Conservation (phyloP, 2,888 invertebrate species). For the Atherix ibis region DNA sequence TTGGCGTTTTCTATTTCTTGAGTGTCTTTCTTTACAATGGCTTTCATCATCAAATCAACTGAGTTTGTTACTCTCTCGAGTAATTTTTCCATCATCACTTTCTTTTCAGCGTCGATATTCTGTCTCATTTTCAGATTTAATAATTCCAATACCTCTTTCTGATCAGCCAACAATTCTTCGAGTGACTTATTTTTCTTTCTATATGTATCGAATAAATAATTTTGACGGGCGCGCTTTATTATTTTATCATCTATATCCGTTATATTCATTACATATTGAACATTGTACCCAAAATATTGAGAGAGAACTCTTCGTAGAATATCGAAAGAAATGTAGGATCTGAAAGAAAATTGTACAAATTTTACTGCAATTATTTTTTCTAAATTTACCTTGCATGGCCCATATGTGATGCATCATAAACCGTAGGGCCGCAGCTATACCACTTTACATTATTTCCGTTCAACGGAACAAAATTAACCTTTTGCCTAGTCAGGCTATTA, state of each 20-base stretch:
- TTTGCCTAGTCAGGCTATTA: slow-evolving; percentile 81
- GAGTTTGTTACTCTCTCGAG: slow-evolving; percentile 50
- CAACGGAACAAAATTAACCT: slow-evolving; percentile 76
- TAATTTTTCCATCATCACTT: slow-evolving; percentile 63
- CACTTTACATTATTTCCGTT: slow-evolving; percentile 73
- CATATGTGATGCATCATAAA: slow-evolving; percentile 99
- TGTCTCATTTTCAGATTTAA: slow-evolving; percentile 44
- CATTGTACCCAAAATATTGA: slow-evolving; percentile 86
- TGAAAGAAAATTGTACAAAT: no score
- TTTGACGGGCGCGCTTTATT: slow-evolving; percentile 83
- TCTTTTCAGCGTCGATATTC: slow-evolving; percentile 75
- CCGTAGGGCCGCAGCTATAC: slow-evolving; percentile 99
- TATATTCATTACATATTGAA: slow-evolving; percentile 95
- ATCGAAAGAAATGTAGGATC: slow-evolving; percentile 96
- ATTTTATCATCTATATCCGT: slow-evolving; percentile 99
- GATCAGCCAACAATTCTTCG: slow-evolving; percentile 51
- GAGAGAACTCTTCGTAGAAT: slow-evolving; percentile 79
- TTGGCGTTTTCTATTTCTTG: slow-evolving; percentile 34
- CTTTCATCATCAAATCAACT: slow-evolving; percentile 47
- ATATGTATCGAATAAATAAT: slow-evolving; percentile 72
- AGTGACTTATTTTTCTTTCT: slow-evolving; percentile 37
- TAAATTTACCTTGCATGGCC: slow-evolving; percentile 80
- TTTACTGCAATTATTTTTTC: no score
- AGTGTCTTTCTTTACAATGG: slow-evolving; percentile 40
- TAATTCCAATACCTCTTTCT: slow-evolving; percentile 46